Percentiles rank a stretch among this genome's conserved stretches.
Conservation (phyloP, 1,140 invertebrate genomes). For the Mylabris phalerata region DNA sequence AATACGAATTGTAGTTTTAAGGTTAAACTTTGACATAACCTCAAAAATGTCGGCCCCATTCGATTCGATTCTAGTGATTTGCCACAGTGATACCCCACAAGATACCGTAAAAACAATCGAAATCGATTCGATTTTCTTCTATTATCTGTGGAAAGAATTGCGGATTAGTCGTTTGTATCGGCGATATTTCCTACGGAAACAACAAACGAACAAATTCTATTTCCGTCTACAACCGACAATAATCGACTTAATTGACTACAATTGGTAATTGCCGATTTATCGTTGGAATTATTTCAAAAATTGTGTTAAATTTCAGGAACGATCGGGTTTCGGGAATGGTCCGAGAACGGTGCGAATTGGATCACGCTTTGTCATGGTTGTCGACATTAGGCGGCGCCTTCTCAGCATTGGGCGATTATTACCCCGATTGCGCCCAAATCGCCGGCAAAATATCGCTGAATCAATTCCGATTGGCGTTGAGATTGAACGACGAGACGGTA, state of each 20-base stretch:
- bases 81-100: too few species aligned
- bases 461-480: constrained; percentile 72
- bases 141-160: constrained; percentile 3
- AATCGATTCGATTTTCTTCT: constrained; percentile 1
- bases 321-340: constrained; percentile 36
- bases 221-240: constrained; percentile 46
- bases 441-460: constrained; percentile 80
- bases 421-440: constrained; percentile 68
- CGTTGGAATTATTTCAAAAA: constrained; percentile 5
- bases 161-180: neutral
- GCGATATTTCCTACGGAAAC: neutral
- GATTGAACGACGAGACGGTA: constrained; percentile 72
- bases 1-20: too few species aligned
- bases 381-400: constrained; percentile 94
- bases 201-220: neutral
- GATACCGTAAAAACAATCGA: too few species aligned
- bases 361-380: constrained; percentile 85
- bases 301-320: constrained; percentile 24
- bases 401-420: constrained; percentile 85
- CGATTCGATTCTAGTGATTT: too few species aligned
- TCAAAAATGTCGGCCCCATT: too few species aligned
- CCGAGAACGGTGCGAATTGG: constrained; percentile 65
- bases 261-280: constrained; percentile 47
- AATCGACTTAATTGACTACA: constrained; percentile 58
- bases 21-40: too few species aligned